These are phyloP conservation scores for Tachycineta bicolor DNA, from an alignment of 2,113 vertebrate species.

Conservation along the genomic window DNA sequence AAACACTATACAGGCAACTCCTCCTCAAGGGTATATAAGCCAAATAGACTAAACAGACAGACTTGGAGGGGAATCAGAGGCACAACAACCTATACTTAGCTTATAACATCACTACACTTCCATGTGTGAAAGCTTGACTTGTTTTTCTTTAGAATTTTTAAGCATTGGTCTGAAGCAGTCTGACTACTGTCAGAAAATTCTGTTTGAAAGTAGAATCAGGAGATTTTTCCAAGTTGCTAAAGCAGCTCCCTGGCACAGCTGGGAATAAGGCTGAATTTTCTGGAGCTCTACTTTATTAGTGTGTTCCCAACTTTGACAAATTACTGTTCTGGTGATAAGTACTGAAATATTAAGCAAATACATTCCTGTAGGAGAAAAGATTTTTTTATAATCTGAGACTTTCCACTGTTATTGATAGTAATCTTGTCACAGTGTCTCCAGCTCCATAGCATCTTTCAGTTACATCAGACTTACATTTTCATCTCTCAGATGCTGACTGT, in stretches of 20 bases:
- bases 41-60: conserved; percentile 50
- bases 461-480: background rate
- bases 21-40: background rate
- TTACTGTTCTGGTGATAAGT: background rate
- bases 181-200: background rate
- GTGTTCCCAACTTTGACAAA: background rate
- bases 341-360: background rate
- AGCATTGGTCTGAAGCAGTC: background rate
- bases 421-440: background rate
- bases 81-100: background rate
- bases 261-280: background rate
- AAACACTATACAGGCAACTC: background rate
- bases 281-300: background rate
- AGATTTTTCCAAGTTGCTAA: background rate
- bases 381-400: background rate
- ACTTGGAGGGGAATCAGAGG: conserved; percentile 2
- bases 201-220: background rate
- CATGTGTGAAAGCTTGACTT: background rate
- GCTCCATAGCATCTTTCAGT: background rate
- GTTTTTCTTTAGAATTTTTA: background rate
- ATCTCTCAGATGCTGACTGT: background rate
- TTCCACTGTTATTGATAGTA: background rate
- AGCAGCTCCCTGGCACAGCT: background rate
- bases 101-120: background rate
- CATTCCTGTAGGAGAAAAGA: fast-evolving